Percentiles rank a stretch among this genome's conserved stretches.
phyloP scores from a whole-genome alignment of 1,140 invertebrate species.

The Eupristina koningsbergeri region DNA sequence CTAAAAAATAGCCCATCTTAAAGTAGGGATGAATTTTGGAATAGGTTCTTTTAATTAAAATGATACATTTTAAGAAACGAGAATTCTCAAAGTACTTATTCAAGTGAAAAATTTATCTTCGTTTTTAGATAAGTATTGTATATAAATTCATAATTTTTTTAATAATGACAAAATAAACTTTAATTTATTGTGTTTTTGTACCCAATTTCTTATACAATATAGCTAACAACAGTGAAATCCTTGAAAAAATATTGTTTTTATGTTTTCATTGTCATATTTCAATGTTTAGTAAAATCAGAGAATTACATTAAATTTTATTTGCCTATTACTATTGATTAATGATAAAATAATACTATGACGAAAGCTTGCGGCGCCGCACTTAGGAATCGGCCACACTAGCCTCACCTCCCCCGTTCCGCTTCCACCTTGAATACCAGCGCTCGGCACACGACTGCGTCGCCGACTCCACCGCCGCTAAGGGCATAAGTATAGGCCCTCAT shows the following conservation, averaged over 20 bases:
- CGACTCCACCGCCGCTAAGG: too few relatives aligned
- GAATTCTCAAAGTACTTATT: not conserved
- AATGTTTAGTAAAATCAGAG: not conserved
- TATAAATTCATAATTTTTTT: not conserved
- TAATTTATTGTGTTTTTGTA: not conserved
- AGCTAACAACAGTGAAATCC: not conserved
- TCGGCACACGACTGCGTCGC: too few relatives aligned
- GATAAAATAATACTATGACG: too few relatives aligned
- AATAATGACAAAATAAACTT: constrained; percentile 6
- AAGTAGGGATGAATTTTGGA: not conserved
- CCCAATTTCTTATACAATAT: not conserved
- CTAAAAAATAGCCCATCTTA: not conserved
- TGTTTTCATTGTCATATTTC: not conserved
- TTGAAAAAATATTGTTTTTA: not conserved
- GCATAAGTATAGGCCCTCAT: too few relatives aligned
- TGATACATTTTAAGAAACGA: not conserved
- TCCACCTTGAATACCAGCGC: too few relatives aligned
- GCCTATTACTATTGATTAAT: not conserved
- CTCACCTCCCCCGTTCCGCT: too few relatives aligned
- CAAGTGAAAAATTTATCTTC: not conserved
- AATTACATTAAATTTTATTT: not conserved
- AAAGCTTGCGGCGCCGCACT: too few relatives aligned
- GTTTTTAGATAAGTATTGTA: not conserved
- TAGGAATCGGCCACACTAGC: too few relatives aligned
- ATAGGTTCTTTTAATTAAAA: not conserved